These are phyloP conservation scores for Axis porcinus DNA, from an alignment of 2,113 vertebrate species.

Conservation along the genomic window DNA sequence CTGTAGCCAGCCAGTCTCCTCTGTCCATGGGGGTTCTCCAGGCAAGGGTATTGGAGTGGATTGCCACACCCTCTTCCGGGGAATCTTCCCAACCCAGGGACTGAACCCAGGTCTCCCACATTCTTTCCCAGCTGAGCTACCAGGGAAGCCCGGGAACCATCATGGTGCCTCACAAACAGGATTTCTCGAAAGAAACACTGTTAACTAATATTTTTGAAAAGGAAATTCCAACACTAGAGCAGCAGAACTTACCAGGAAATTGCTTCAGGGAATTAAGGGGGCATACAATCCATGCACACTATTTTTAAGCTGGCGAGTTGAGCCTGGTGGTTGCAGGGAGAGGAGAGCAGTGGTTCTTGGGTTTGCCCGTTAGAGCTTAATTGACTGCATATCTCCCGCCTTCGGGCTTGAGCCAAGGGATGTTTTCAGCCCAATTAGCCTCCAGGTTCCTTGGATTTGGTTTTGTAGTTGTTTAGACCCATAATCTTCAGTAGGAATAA, in stretches of 20 bases:
- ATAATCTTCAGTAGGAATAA: conserved; percentile 36
- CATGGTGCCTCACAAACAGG: no score
- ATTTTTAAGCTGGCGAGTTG: neutral
- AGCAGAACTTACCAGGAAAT: neutral
- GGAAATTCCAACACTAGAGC: neutral
- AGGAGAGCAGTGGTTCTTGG: neutral
- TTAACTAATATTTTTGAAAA: neutral
- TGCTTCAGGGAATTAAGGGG: neutral
- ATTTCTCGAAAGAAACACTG: neutral
- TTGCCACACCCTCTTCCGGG: neutral
- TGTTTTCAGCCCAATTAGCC: conserved; percentile 16
- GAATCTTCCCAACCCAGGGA: neutral
- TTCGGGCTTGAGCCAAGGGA: conserved; percentile 23
- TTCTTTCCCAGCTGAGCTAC: neutral
- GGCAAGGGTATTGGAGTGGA: neutral
- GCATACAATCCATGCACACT: rapidly evolving
- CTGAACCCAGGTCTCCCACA: neutral
- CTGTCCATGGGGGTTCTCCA: neutral
- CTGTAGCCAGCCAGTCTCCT: neutral
- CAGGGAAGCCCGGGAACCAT: neutral
- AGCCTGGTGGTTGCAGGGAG: neutral
- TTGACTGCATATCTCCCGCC: neutral
- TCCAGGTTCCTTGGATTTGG: conserved; percentile 37
- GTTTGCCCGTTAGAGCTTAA: conserved; percentile 16
- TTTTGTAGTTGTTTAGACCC: conserved; percentile 50